Evolutionary conservation across 2,113 vertebrate species (phyloP).

Genomic region (Hippocampus barbouri): DNA sequence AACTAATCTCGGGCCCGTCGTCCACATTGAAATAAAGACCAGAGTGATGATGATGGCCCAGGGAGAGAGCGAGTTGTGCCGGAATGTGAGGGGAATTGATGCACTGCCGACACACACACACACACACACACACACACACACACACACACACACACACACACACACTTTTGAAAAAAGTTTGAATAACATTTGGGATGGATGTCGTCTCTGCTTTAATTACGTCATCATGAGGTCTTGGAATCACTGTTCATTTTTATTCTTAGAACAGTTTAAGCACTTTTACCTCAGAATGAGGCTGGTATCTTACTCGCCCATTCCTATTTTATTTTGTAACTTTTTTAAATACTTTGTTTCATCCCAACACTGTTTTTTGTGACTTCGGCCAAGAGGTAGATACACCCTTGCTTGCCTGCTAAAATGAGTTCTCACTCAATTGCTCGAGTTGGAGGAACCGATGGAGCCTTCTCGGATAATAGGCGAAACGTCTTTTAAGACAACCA

Average conservation of each 20-base stretch:
- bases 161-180: conserved; percentile 4
- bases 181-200: conserved; percentile 12
- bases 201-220: conserved; percentile 7
- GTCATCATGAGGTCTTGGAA: background rate
- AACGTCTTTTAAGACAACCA: no score
- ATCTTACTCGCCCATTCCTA: no score
- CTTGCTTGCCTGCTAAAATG: no score
- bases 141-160: conserved; percentile 6
- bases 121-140: background rate
- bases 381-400: no score
- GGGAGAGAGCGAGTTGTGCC: conserved; percentile 25
- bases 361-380: no score
- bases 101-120: background rate
- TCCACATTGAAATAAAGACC: conserved; percentile 73
- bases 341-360: no score
- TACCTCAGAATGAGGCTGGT: no score
- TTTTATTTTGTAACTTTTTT: no score
- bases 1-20: conserved; percentile 73
- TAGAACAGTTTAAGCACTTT: background rate
- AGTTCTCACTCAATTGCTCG: no score
- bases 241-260: background rate
- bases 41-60: conserved; percentile 68
- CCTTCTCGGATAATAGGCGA: no score
- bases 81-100: conserved; percentile 53
- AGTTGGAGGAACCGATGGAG: no score